Evolutionary conservation across 2,888 invertebrate genomes (phyloP).

Genomic region (Machimus atricapillus): DNA sequence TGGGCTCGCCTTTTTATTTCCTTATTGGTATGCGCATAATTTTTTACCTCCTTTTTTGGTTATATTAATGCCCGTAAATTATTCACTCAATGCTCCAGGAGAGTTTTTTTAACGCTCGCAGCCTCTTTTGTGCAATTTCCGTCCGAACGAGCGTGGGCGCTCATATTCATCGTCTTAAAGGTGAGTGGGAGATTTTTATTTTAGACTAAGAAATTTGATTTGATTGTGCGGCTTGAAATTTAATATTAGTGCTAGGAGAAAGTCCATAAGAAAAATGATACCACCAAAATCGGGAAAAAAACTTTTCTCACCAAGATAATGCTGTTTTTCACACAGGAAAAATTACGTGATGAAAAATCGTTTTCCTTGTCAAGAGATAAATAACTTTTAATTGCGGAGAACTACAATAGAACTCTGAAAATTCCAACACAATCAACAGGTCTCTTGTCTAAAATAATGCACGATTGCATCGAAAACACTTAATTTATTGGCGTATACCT

Average conservation of each 20-base stretch:
- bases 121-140: background rate
- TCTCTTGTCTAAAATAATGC: background rate
- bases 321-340: background rate
- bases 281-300: no score
- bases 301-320: no score
- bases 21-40: constrained; percentile 23
- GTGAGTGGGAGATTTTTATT: background rate
- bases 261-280: no score
- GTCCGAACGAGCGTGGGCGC: background rate
- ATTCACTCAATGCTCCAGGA: background rate
- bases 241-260: background rate
- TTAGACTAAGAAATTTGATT: background rate
- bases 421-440: background rate
- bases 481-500: background rate
- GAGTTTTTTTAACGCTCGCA: background rate
- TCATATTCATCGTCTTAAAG: background rate
- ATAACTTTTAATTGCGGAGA: background rate
- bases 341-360: background rate
- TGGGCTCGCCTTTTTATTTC: background rate
- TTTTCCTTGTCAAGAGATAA: background rate
- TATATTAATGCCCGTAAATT: background rate
- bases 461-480: background rate
- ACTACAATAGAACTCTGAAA: background rate
- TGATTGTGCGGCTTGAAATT: background rate
- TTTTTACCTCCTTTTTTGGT: background rate